Percentiles rank a stretch among this genome's conserved stretches.
Conservation (phyloP, 2,888 invertebrate genomes). For the Blastobasis adustella region DNA sequence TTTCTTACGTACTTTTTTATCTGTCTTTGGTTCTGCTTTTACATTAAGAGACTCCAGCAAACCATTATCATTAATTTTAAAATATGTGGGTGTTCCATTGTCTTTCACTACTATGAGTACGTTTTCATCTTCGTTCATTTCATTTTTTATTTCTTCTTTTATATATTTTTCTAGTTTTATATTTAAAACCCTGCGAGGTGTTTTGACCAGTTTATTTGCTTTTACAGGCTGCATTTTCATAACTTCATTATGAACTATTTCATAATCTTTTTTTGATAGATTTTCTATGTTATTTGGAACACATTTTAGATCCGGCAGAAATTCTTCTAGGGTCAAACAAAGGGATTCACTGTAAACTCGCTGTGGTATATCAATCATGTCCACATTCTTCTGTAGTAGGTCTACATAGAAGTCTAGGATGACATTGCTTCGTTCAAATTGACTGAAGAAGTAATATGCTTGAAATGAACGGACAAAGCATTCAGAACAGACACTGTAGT, state of each 20-base stretch:
- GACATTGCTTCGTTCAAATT: constrained; percentile 36
- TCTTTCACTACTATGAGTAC: constrained; percentile 39
- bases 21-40: constrained; percentile 1
- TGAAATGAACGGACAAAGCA: constrained; percentile 44
- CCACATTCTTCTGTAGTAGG: constrained; percentile 31
- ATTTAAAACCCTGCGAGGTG: no score
- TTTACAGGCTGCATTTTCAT: no score
- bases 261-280: no score
- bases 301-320: constrained; percentile 12
- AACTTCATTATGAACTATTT: no score
- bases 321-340: constrained; percentile 40
- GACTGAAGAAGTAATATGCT: constrained; percentile 49
- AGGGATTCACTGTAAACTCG: constrained; percentile 26
- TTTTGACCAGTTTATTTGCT: no score
- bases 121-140: constrained; percentile 20
- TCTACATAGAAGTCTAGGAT: constrained; percentile 41
- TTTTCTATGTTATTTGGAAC: no score
- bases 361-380: constrained; percentile 25
- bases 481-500: constrained; percentile 43
- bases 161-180: no score
- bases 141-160: constrained; percentile 7
- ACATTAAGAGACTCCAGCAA: not conserved
- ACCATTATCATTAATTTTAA: constrained; percentile 23
- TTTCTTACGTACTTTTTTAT: constrained; percentile 31
- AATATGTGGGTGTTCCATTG: constrained; percentile 25